Evolutionary conservation across 2,888 invertebrate species (phyloP).

Genomic region (Eupithecia centaureata): DNA sequence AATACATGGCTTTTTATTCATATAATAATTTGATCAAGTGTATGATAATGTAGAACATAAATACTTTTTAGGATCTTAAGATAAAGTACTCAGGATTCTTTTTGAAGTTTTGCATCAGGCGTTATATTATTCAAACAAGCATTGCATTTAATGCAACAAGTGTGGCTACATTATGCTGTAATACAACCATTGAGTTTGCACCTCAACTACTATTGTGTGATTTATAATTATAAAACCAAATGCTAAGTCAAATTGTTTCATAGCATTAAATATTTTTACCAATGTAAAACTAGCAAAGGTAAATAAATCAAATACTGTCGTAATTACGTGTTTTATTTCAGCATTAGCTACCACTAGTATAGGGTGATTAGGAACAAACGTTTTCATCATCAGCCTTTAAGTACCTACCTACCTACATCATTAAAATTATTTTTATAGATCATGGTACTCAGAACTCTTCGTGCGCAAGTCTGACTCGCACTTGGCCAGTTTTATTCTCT

Average conservation of each 20-base stretch:
- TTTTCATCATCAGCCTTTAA: no score
- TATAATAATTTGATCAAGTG: constrained; percentile 72
- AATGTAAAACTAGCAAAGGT: constrained; percentile 83
- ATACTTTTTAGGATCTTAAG: constrained; percentile 80
- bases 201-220: constrained; percentile 62
- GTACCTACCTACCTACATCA: no score
- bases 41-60: constrained; percentile 79
- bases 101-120: constrained; percentile 69
- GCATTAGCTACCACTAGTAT: background rate
- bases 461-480: no score
- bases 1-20: constrained; percentile 60
- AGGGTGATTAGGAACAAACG: background rate
- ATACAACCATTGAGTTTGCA: constrained; percentile 55
- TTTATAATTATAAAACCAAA: constrained; percentile 75
- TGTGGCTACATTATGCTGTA: constrained; percentile 46
- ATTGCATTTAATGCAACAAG: constrained; percentile 58
- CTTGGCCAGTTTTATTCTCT: no score
- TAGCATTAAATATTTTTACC: constrained; percentile 83
- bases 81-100: constrained; percentile 77
- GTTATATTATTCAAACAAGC: constrained; percentile 54
- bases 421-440: no score
- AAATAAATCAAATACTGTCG: constrained; percentile 81
- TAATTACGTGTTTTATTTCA: constrained; percentile 36
- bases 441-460: no score
- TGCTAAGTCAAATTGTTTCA: constrained; percentile 82